Conservation (phyloP, 2,797 vertebrate species). For the Mormyrops boulengeri region DNA sequence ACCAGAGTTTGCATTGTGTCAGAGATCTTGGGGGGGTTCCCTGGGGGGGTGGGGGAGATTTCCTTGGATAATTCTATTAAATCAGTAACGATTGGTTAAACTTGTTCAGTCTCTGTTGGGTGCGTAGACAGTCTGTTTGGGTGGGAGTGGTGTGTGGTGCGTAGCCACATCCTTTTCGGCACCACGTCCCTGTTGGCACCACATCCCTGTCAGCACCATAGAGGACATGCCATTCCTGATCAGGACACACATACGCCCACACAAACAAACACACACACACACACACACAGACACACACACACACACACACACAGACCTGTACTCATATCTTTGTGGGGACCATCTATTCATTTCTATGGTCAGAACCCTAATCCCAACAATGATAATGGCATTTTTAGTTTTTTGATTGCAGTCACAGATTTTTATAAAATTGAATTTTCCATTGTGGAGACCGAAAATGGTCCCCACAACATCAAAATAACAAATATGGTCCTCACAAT, state of each 20-base stretch:
- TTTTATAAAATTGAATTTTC: no score
- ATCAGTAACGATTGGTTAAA: not conserved
- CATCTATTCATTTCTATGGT: no score
- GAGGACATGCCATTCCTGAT: not conserved
- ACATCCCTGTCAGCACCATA: not conserved
- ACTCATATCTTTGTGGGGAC: no score
- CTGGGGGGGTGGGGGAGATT: not conserved
- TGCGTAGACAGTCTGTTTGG: not conserved
- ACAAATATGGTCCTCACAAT: no score
- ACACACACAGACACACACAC: no score
- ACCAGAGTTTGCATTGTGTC: not conserved
- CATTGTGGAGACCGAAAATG: no score
- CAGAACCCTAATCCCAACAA: no score
- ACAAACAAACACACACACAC: not conserved
- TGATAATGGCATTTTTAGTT: no score
- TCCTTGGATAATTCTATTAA: not conserved
- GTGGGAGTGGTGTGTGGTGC: not conserved
- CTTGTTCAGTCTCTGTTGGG: not conserved
- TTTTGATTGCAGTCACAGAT: no score
- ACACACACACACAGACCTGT: no score
- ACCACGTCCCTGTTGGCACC: no score
- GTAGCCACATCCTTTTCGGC: not conserved
- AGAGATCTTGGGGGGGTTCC: not conserved
- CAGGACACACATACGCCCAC: not conserved
- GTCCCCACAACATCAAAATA: no score